A percentile compares a stretch with the other conserved stretches of the same genome.
Evolutionary conservation across 2,888 invertebrate genomes (phyloP).

Genomic region (Cecidostiba fungosa): DNA sequence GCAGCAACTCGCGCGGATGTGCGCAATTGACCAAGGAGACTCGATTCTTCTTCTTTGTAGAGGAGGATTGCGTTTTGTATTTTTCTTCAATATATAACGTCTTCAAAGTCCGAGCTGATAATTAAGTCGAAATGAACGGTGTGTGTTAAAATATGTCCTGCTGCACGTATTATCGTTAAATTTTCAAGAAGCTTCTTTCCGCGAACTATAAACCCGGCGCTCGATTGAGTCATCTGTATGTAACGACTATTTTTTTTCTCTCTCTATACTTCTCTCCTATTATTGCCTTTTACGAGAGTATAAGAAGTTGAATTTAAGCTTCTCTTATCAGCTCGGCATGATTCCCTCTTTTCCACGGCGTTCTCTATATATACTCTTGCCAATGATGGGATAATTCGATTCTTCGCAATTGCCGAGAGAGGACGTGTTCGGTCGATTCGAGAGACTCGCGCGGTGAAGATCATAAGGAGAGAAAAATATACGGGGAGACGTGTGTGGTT

Average conservation of each 20-base stretch:
- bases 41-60: neutral
- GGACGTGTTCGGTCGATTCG: neutral
- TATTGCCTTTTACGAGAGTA: neutral
- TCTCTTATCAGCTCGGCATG: neutral
- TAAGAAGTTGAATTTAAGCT: neutral
- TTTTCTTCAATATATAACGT: neutral
- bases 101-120: neutral
- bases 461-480: conserved; percentile 5
- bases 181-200: conserved; percentile 24
- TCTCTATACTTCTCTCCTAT: neutral
- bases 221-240: neutral
- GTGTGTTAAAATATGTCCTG: neutral
- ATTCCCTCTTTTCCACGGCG: neutral
- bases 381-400: conserved; percentile 46
- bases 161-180: neutral
- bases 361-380: neutral
- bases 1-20: neutral
- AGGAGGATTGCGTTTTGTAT: neutral
- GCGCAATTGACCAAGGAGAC: neutral
- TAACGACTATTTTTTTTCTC: neutral
- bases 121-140: neutral
- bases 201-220: conserved; percentile 32
- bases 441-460: neutral
- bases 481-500: neutral
- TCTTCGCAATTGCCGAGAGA: conserved; percentile 23